Conservation (phyloP, 1,140 invertebrate genomes). For the Drosophila sproati region DNA sequence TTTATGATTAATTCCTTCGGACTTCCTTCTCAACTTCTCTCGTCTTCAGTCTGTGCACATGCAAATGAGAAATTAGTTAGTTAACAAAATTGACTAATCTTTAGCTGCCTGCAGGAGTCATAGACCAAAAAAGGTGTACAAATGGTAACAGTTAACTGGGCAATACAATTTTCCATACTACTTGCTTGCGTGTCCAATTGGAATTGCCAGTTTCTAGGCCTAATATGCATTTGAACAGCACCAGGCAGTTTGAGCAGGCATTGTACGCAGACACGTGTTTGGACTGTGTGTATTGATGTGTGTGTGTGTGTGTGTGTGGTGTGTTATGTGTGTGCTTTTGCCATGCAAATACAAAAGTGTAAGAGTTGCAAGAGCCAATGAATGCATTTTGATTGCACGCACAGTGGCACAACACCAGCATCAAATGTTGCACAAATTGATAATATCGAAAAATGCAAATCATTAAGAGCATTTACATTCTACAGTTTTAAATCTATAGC, state of each 20-base stretch:
- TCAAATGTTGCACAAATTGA: not conserved
- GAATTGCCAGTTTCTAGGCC: conserved; percentile 46
- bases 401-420: conserved; percentile 35
- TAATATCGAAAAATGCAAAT: not conserved
- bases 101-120: conserved; percentile 15
- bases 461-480: no score
- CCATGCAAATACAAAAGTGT: conserved; percentile 57
- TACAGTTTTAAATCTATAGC: no score
- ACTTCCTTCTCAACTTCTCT: not conserved
- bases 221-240: conserved; percentile 73
- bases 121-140: conserved; percentile 31
- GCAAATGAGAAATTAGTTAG: conserved; percentile 64
- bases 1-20: no score
- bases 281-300: conserved; percentile 22
- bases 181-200: conserved; percentile 24
- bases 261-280: conserved; percentile 56
- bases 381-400: conserved; percentile 74
- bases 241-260: conserved; percentile 48
- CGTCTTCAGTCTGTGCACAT: not conserved
- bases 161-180: conserved; percentile 41
- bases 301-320: conserved; percentile 1
- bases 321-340: conserved; percentile 19
- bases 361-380: conserved; percentile 37
- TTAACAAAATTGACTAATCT: conserved; percentile 59
- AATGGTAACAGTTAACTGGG: conserved; percentile 27